Base-by-base conservation (phyloP, 2,888 invertebrate species). In the Keiferia lycopersicella region DNA sequence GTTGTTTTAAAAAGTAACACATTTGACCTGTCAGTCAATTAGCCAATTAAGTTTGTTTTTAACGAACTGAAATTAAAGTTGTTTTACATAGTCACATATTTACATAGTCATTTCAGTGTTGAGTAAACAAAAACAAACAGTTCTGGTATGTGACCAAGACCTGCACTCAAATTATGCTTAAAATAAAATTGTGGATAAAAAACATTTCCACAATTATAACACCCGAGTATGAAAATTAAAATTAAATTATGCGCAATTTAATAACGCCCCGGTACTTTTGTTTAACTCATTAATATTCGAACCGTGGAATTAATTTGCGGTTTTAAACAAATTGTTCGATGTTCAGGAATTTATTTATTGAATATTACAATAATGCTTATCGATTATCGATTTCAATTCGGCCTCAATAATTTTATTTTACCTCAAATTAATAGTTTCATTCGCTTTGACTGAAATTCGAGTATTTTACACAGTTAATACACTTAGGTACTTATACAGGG, bases 251-350 rank as follows among this genome's bases (percentile, higher is more conserved):
- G 50, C 38, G 22, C 18, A 61, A 53, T 53, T 62, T 11, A 62
- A 60, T 48, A 20, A 30, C 14, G 45, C 53, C 2, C 11, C 30
- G 30, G n/a, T 26, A 26, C 26, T 26, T 53, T 53, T 30, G 26
- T 53, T n/a, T 30, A 53, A 14, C 41, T 59, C 38, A 41, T 59
- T 59, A 59, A 39, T 59, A 38, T 59, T 39, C 41, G 14, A n/a
- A 59, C 20, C 10, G 39, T 4, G 18, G 8, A 59, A 39, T 39
- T 62, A 22, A 62, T 62, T 39, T 39, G 51, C 57, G 62, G 58
- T 51, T 62, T 70, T 67, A 73, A 76, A 68, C 62, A 65, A 68
- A 70, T 64, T 65, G 69, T 63, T 65, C 72, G 73, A 76, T 73
- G 65, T 71, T 72, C 69, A 38, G 22, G 66, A 69, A 70, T 69